phyloP scores from a whole-genome alignment of 2,113 vertebrate genomes.

The Castor canadensis region DNA sequence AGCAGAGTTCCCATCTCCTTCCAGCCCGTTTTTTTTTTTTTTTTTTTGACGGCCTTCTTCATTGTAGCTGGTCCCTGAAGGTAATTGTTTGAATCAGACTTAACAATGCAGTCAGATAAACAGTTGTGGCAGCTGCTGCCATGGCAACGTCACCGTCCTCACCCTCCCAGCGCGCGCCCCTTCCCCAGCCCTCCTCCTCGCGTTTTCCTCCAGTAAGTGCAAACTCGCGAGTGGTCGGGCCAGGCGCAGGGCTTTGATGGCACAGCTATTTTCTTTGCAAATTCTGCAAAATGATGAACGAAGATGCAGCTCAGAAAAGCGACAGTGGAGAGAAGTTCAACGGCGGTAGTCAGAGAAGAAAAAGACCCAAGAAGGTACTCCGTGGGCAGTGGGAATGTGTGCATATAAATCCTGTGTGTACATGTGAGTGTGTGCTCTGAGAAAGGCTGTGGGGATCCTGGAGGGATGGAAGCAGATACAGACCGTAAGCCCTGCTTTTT shows the following conservation, averaged over 20 bases:
- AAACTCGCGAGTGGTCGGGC: slow-evolving; percentile 73
- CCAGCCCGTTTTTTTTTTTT: slow-evolving; percentile 43
- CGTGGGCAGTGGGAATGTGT: background rate
- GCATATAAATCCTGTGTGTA: background rate
- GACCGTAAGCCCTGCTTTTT: background rate
- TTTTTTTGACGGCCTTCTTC: slow-evolving; percentile 60
- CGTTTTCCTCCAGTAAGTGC: slow-evolving; percentile 70
- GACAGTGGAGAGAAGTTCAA: slow-evolving; percentile 93
- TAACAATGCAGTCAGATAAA: slow-evolving; percentile 89
- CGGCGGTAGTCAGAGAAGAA: slow-evolving; percentile 90
- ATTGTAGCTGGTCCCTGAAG: slow-evolving; percentile 61
- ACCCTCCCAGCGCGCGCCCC: slow-evolving; percentile 77
- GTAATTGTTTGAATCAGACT: slow-evolving; percentile 86
- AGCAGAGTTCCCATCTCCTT: slow-evolving; percentile 17
- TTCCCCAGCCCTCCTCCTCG: slow-evolving; percentile 73
- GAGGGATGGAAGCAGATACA: background rate
- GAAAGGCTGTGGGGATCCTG: background rate
- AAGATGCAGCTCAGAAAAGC: slow-evolving; percentile 90
- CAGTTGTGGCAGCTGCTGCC: slow-evolving; percentile 93
- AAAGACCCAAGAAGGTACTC: slow-evolving; percentile 94
- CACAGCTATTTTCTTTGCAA: slow-evolving; percentile 62
- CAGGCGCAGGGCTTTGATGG: slow-evolving; percentile 74
- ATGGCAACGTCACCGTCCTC: slow-evolving; percentile 90
- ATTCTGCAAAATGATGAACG: slow-evolving; percentile 82
- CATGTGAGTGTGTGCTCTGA: background rate